Conservation (phyloP, 23 tunicate species). For the Phallusia fumigata region DNA sequence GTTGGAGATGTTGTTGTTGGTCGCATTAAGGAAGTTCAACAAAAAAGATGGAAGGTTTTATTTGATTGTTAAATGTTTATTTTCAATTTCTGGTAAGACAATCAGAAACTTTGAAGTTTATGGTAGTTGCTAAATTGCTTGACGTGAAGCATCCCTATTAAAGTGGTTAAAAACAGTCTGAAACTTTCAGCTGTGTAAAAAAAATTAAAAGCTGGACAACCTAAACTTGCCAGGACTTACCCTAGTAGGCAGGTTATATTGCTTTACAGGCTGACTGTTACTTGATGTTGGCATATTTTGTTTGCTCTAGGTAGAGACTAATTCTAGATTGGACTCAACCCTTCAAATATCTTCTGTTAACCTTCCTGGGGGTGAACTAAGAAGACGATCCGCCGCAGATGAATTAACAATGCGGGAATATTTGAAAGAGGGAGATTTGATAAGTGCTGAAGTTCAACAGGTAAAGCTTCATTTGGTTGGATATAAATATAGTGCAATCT, state of each 20-base stretch:
- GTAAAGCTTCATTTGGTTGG: too few species aligned
- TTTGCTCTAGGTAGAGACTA: slow-evolving; percentile 72
- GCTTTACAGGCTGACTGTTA: too few species aligned
- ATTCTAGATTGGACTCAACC: slow-evolving; percentile 79
- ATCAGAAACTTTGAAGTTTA: too few species aligned
- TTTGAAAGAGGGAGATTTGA: slow-evolving; percentile 95
- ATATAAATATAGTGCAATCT: too few species aligned
- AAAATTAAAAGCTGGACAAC: too few species aligned
- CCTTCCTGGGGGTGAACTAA: slow-evolving; percentile 94
- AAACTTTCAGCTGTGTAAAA: too few species aligned
- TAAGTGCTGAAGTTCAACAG: slow-evolving; percentile 97
- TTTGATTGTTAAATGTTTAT: neutral
- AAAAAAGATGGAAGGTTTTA: slow-evolving; percentile 93
- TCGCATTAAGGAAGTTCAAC: slow-evolving; percentile 95
- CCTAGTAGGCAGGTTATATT: too few species aligned
- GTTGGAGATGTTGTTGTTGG: slow-evolving; percentile 98
- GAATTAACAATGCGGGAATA: slow-evolving; percentile 91
- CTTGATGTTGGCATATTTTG: neutral
- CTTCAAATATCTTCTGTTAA: slow-evolving; percentile 89
- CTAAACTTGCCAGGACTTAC: too few species aligned
- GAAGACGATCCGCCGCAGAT: slow-evolving; percentile 95
- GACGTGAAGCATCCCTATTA: neutral
- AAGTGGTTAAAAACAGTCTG: too few species aligned
- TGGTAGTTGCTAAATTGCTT: too few species aligned
- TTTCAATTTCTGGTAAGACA: neutral